phyloP scores from a whole-genome alignment of 2,888 invertebrate genomes.

The Drosophila cyrtoloma region DNA sequence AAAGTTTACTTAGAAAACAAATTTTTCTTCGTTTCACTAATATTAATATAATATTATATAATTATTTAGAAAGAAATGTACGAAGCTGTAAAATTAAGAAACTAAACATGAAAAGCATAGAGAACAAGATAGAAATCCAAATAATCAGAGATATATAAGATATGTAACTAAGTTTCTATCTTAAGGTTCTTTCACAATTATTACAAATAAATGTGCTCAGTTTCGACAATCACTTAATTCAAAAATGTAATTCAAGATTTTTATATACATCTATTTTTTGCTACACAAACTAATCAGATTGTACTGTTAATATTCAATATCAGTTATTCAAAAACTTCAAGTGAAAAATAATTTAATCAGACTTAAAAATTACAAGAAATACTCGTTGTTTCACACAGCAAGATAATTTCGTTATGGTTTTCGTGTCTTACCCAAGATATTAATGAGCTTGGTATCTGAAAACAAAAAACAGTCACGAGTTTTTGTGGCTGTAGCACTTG shows the following conservation, averaged over 20 bases:
- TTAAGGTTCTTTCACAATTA: neutral
- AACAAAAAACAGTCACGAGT: constrained; percentile 36
- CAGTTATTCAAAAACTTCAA: neutral
- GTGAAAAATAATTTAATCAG: neutral
- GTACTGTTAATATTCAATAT: no score
- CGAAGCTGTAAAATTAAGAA: neutral
- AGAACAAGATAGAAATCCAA: neutral
- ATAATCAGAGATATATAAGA: neutral
- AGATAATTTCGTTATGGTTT: constrained; percentile 3
- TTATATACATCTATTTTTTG: no score
- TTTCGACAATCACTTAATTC: no score
- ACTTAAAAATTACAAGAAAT: neutral
- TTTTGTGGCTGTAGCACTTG: constrained; percentile 12
- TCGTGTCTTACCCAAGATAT: neutral
- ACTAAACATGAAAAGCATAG: neutral
- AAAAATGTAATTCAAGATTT: no score
- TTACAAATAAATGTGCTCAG: neutral
- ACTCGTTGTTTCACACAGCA: neutral
- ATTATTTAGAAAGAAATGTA: neutral
- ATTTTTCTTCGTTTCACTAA: neutral
- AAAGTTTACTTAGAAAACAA: neutral
- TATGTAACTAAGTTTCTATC: neutral
- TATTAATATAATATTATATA: neutral
- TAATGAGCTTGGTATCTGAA: constrained; percentile 40
- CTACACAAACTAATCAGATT: no score